Evolutionary conservation across 2,888 invertebrate genomes (phyloP).

Genomic region (Trachelus iudaicus): DNA sequence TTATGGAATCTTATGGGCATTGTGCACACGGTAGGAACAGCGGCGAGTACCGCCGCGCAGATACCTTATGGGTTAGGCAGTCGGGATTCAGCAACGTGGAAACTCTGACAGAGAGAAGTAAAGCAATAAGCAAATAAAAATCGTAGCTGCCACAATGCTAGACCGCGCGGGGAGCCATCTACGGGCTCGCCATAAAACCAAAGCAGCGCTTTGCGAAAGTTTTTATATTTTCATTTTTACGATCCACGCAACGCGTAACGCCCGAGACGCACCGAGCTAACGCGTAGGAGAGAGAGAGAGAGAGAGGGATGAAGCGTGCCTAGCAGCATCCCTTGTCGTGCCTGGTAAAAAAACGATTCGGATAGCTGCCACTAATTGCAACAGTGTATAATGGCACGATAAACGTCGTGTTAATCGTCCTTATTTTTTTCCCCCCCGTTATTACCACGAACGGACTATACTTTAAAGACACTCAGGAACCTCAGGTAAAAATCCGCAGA

Average conservation of each 20-base stretch:
- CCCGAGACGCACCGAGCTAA: neutral
- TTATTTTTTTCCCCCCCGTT: neutral
- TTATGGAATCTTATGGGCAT: neutral
- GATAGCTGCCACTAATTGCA: slow-evolving; percentile 47
- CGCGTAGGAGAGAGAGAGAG: neutral
- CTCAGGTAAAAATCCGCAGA: too few relatives aligned
- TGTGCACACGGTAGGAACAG: neutral
- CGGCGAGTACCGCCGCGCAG: neutral
- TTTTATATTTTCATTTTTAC: slow-evolving; percentile 57
- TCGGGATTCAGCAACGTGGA: neutral
- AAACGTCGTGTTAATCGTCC: slow-evolving; percentile 58
- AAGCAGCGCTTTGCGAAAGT: slow-evolving; percentile 57
- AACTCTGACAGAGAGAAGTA: slow-evolving; percentile 32
- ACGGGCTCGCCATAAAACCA: slow-evolving; percentile 44
- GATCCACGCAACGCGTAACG: slow-evolving; percentile 24
- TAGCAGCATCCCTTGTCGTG: neutral
- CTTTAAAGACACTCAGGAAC: neutral
- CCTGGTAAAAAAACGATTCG: neutral
- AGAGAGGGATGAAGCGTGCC: neutral
- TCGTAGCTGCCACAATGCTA: slow-evolving; percentile 32
- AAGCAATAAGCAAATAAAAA: slow-evolving; percentile 54
- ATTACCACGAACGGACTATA: neutral
- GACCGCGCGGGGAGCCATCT: slow-evolving; percentile 25
- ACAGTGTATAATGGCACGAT: slow-evolving; percentile 59
- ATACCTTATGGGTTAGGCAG: neutral